These are phyloP conservation scores for Polypterus bichir DNA, from an alignment of 2,113 vertebrate species.

Conservation along the genomic window DNA sequence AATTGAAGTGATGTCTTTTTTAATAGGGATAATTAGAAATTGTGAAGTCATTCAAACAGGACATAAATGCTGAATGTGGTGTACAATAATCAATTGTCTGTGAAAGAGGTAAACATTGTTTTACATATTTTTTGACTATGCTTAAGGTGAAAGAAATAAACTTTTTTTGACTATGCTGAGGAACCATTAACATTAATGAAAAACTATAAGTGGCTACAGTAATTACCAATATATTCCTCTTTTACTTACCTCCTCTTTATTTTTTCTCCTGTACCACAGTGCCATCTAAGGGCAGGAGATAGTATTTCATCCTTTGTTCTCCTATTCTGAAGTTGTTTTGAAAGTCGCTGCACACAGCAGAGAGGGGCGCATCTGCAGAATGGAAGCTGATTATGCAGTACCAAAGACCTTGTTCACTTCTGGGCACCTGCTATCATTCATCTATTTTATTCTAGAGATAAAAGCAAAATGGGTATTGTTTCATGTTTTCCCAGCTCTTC, in stretches of 20 bases:
- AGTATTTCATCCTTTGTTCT: not conserved
- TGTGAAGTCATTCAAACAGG: too few species aligned
- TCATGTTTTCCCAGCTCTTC: conserved; percentile 24
- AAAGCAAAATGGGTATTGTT: conserved; percentile 27
- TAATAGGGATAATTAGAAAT: too few species aligned
- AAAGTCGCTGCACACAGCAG: conserved; percentile 15
- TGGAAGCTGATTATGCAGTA: conserved; percentile 21
- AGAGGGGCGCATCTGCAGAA: conserved; percentile 26
- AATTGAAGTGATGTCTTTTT: too few species aligned
- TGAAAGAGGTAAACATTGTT: too few species aligned
- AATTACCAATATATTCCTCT: too few species aligned
- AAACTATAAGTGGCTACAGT: too few species aligned
- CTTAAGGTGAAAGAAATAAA: too few species aligned
- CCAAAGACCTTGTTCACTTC: not conserved
- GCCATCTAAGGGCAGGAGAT: conserved; percentile 8
- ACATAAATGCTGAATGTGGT: too few species aligned
- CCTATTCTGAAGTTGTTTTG: not conserved
- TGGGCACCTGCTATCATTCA: conserved; percentile 28
- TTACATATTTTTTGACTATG: too few species aligned
- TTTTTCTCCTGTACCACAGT: not conserved
- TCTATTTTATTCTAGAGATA: conserved; percentile 29
- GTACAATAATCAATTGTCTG: too few species aligned
- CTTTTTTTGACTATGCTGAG: not conserved
- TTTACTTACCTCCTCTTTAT: too few species aligned
- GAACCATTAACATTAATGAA: not conserved